Evolutionary conservation across 2,113 vertebrate genomes (phyloP).

Genomic region (Brachyhypopomus occidentalis): DNA sequence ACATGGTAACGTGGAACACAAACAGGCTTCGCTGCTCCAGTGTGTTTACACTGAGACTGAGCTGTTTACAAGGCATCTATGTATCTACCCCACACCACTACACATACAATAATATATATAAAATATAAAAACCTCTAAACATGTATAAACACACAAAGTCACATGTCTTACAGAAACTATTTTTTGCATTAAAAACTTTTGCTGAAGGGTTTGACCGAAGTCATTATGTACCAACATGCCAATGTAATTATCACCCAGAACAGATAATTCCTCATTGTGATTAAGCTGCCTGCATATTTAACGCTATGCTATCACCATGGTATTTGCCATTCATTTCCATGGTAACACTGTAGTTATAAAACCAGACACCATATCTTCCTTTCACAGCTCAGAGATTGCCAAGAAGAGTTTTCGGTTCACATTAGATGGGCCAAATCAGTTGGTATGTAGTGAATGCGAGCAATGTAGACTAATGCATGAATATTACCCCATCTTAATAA

Average conservation of each 20-base stretch:
- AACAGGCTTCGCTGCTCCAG: slow-evolving; percentile 12
- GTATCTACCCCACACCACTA: not conserved
- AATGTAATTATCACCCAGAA: too few species aligned
- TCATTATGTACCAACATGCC: too few species aligned
- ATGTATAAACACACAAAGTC: not conserved
- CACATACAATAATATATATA: not conserved
- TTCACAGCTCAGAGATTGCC: not conserved
- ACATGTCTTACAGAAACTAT: not conserved
- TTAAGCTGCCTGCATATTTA: too few species aligned
- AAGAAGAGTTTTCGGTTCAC: not conserved
- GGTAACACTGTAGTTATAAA: not conserved
- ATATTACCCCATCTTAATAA: not conserved
- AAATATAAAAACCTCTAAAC: not conserved
- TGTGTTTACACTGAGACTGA: slow-evolving; percentile 49
- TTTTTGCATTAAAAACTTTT: too few species aligned
- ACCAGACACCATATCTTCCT: not conserved
- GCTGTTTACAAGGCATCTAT: slow-evolving; percentile 46
- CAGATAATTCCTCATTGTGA: too few species aligned
- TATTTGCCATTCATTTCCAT: not conserved
- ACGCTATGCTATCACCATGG: too few species aligned
- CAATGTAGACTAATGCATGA: not conserved
- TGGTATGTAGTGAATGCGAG: too few species aligned
- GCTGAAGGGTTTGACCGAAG: too few species aligned
- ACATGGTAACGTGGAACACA: not conserved
- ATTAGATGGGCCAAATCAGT: not conserved